Conservation (phyloP, 2,888 invertebrate genomes). For the Pogonocherus hispidulus region DNA sequence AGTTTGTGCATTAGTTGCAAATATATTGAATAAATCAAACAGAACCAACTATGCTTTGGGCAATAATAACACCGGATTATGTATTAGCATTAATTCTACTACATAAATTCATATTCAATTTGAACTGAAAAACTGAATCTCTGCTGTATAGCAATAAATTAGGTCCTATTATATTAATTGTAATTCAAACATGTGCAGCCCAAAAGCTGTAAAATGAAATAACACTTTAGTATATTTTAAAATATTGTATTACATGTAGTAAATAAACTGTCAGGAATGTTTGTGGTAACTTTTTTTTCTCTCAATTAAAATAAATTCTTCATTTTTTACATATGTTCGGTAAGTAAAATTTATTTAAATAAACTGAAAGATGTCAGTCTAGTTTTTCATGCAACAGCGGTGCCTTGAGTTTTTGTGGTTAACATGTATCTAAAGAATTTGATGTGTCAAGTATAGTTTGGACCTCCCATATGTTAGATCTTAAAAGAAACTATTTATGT, state of each 20-base stretch:
- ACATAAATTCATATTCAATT: slow-evolving; percentile 19
- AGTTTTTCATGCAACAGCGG: neutral
- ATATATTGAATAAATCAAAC: slow-evolving; percentile 3
- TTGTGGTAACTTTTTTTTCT: slow-evolving; percentile 46
- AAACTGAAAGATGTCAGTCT: slow-evolving; percentile 1
- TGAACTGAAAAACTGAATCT: slow-evolving; percentile 7
- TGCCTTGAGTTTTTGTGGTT: neutral
- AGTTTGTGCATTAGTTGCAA: neutral
- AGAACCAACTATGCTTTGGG: neutral
- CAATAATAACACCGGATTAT: neutral
- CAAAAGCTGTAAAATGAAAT: slow-evolving; percentile 27
- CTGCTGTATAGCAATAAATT: slow-evolving; percentile 25
- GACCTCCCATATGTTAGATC: slow-evolving; percentile 9
- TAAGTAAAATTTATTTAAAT: slow-evolving; percentile 2
- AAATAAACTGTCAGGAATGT: slow-evolving; percentile 50
- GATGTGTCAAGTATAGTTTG: neutral
- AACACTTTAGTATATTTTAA: slow-evolving; percentile 32
- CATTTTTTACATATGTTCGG: slow-evolving; percentile 11
- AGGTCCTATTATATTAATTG: slow-evolving; percentile 30
- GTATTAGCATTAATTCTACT: neutral
- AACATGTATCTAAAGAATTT: neutral
- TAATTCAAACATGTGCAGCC: slow-evolving; percentile 31
- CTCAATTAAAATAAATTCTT: slow-evolving; percentile 47
- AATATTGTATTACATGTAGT: slow-evolving; percentile 49
- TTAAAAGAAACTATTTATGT: neutral